Evolutionary conservation across 2,113 vertebrate genomes (phyloP).

Genomic region (Rhinogobius similis): DNA sequence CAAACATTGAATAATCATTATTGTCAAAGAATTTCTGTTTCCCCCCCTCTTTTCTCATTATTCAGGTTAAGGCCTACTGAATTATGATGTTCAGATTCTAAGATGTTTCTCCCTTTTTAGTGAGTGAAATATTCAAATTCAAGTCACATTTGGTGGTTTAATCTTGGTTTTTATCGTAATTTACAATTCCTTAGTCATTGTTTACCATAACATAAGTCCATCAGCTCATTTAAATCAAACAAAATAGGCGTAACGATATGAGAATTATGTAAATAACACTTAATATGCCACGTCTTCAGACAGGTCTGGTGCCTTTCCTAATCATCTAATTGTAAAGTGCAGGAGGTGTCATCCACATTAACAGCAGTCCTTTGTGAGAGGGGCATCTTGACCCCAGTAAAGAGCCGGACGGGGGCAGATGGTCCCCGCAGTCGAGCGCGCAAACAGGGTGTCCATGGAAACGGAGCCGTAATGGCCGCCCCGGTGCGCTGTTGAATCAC

Average conservation of each 20-base stretch:
- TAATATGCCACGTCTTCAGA: constrained; percentile 33
- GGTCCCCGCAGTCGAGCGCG: constrained; percentile 50
- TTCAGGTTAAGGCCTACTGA: no score
- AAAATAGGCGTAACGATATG: no score
- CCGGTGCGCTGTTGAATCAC: constrained; percentile 75
- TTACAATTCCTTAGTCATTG: no score
- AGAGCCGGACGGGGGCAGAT: constrained; percentile 77
- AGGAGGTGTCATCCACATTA: constrained; percentile 67
- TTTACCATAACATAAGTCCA: no score
- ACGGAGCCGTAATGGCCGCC: constrained; percentile 71
- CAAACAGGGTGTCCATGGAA: constrained; percentile 73
- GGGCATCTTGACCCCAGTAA: constrained; percentile 80
- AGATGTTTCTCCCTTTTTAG: no score
- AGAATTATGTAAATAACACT: constrained; percentile 23
- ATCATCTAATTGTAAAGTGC: constrained; percentile 68
- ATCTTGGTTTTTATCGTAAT: background rate
- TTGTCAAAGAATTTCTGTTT: no score
- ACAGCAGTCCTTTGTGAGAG: constrained; percentile 65
- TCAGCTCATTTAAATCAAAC: no score
- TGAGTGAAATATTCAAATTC: no score
- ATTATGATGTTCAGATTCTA: no score
- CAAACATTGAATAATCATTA: no score
- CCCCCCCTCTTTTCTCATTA: no score
- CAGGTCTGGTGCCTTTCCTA: constrained; percentile 55
- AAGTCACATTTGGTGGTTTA: background rate